Conservation (phyloP, 2,888 invertebrate species). For the Meta bourneti region DNA sequence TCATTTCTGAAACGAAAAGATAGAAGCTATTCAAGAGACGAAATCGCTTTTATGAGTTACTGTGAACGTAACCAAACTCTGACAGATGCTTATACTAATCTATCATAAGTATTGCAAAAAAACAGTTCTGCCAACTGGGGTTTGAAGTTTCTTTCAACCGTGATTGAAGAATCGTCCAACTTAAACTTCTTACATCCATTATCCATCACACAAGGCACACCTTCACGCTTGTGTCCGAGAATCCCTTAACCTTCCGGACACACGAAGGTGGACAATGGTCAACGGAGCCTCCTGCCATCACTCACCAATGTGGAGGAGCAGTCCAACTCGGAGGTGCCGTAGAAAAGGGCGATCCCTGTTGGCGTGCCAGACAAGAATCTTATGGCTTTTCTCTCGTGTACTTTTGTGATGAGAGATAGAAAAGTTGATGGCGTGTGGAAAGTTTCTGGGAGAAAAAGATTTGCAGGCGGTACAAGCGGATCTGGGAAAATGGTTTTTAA, state of each 20-base stretch:
- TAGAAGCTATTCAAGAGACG: too few species aligned
- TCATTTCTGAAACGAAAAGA: too few species aligned
- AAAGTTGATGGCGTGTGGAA: conserved; percentile 61
- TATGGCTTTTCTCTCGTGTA: conserved; percentile 13
- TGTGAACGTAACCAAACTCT: too few species aligned
- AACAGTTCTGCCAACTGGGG: too few species aligned
- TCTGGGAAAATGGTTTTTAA: conserved; percentile 13
- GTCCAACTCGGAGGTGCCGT: background rate
- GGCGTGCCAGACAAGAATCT: conserved; percentile 54
- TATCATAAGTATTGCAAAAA: background rate
- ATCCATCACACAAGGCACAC: too few species aligned
- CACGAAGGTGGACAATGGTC: conserved; percentile 50
- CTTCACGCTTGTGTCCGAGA: too few species aligned
- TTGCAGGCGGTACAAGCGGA: background rate
- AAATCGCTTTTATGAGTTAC: too few species aligned
- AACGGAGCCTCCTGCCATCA: background rate
- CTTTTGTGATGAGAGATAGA: background rate
- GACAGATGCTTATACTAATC: too few species aligned
- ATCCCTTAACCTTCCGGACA: conserved; percentile 22
- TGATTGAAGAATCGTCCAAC: too few species aligned
- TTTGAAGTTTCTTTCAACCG: too few species aligned
- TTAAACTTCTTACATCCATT: too few species aligned
- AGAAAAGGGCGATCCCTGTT: background rate
- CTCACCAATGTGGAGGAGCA: background rate
- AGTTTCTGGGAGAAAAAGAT: conserved; percentile 31